phyloP scores from a whole-genome alignment of 2,797 vertebrate genomes.

The Prionace glauca region DNA sequence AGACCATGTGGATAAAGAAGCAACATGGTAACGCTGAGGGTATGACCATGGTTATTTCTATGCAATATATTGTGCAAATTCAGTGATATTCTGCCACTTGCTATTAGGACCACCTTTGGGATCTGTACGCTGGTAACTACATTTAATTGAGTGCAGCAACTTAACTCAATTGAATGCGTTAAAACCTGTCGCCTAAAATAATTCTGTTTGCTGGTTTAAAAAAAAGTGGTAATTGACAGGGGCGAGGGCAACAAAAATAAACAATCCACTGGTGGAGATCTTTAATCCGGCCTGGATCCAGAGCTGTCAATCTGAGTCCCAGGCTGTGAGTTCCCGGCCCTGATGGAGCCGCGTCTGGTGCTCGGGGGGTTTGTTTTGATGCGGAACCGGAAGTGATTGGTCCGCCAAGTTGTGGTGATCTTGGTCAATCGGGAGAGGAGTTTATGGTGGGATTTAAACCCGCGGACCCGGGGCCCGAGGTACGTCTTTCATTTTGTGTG shows the following conservation, averaged over 20 bases:
- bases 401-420: background rate
- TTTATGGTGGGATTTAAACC: background rate
- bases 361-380: background rate
- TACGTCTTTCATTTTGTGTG: background rate
- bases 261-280: background rate
- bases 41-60: background rate
- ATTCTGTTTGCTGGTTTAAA: background rate
- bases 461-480: background rate
- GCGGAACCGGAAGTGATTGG: constrained; percentile 9
- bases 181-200: background rate
- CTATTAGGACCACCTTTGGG: background rate
- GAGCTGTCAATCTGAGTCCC: background rate
- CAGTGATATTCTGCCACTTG: background rate
- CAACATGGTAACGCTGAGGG: background rate
- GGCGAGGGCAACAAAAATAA: background rate
- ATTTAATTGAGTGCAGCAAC: background rate
- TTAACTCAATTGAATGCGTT: background rate
- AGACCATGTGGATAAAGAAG: background rate
- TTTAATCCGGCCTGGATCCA: background rate
- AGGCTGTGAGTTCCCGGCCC: background rate
- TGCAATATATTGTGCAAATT: background rate
- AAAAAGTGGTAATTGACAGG: background rate
- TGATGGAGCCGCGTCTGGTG: background rate
- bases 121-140: no score
- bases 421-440: background rate